A percentile compares a stretch with the other conserved stretches of the same genome.
Conservation (phyloP, 2,113 vertebrate species). For the Atractosteus spatula region DNA sequence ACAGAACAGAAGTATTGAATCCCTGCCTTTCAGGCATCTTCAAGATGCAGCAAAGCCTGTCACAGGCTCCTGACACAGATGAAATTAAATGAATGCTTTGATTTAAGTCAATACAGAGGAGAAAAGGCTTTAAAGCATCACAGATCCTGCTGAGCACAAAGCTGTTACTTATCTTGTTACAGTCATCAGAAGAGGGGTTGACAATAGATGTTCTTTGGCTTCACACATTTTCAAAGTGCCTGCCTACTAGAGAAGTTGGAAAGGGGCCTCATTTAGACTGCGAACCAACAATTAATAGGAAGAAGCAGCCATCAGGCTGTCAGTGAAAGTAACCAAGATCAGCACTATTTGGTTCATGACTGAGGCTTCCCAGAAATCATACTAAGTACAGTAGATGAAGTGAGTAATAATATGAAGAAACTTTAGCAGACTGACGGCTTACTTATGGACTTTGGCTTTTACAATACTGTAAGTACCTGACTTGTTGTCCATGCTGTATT, state of each 20-base stretch:
- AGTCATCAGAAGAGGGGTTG: conserved; percentile 22
- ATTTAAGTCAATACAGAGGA: conserved; percentile 20
- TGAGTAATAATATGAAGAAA: too few relatives aligned
- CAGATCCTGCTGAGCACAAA: conserved; percentile 12
- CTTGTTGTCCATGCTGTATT: too few relatives aligned
- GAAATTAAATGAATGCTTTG: conserved; percentile 32
- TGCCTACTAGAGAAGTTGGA: neutral
- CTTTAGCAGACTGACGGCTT: too few relatives aligned
- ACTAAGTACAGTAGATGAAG: too few relatives aligned
- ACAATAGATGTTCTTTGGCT: conserved; percentile 12
- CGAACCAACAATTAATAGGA: neutral
- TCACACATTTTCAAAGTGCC: conserved; percentile 17
- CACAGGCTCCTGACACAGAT: conserved; percentile 41
- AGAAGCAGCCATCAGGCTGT: conserved; percentile 1
- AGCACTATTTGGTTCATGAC: too few relatives aligned
- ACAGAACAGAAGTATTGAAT: conserved; percentile 66
- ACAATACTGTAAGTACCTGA: too few relatives aligned
- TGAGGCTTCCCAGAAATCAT: too few relatives aligned
- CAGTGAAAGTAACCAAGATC: too few relatives aligned
- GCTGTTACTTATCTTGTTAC: conserved; percentile 6
- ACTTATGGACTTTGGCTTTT: too few relatives aligned
- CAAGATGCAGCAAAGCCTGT: conserved; percentile 45
- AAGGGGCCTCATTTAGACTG: neutral
- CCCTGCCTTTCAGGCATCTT: conserved; percentile 41
- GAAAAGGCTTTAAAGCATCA: conserved; percentile 31